Base-by-base conservation (phyloP, 2,888 invertebrate genomes). In the Plemyria rubiginata region DNA sequence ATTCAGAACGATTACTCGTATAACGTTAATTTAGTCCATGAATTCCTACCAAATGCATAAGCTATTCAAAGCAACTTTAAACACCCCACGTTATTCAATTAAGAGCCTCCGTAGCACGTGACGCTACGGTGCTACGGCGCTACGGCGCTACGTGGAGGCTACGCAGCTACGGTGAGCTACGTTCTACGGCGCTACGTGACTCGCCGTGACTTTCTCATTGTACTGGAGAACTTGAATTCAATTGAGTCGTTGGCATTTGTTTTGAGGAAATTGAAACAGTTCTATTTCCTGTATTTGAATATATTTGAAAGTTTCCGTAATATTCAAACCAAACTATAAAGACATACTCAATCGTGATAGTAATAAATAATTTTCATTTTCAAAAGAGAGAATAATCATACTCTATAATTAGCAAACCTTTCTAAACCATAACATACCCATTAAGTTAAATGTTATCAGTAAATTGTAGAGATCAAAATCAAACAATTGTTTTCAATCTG, bases 61-160 rank as follows among this genome's bases (percentile, higher is more conserved):
- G 32, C 11, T 55, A 55, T 59, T 60, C 56, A 62, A 68, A 77
- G 74, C 75, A 80, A 82, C 81, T 84, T 82, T 79, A 78, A 75
- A 72, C 79, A 78, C 65, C 40, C 74, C 74, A 78, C 73, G 73
- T 72, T 77, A 81, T 81, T 79, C 78, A 82, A 86, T 85, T 82
- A 84, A 80, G 80, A 81, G 76, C 85, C 84, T 85, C 65, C 82
- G 81, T 80, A 81, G 81, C 79, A 78, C 78, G 80, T 80, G 82
- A 68, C 60, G 68, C 73, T 77, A 77, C 77, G 76, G 70, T 64
- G 75, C 76, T 77, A 76, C 76, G 73, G 58, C 45, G 66, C n/a
- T n/a, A n/a, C n/a, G 9, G 36, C 11, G 36, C 68, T 72, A 70
- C 70, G 69, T 66, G 68, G 59, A 65, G 57, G 70, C 74, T 77